Evolutionary conservation across 30 jellyfish, hydroid and myxozoan species (phyloP), one percentile per base, ranked within the genome.

Genomic region (Aurelia aurita): DNA sequence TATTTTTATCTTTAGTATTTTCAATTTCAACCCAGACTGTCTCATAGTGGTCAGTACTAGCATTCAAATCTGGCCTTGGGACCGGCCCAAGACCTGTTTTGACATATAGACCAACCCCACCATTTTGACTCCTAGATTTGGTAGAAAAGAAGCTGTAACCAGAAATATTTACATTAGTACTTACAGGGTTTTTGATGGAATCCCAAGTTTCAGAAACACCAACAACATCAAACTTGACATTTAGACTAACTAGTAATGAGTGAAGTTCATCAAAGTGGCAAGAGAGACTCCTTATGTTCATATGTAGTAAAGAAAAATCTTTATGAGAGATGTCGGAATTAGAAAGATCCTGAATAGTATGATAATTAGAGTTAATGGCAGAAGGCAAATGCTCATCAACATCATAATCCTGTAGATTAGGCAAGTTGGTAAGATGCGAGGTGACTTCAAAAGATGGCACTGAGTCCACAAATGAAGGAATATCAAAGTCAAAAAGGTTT

Each of bases 381-480:
- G 58, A 14, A 67, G 79, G 79, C 67, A 67, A 67, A 67, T 67
- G 79, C 79, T 29, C 79, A 35, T 67, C 79, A 67, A n/a, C n/a
- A n/a, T n/a, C n/a, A n/a, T n/a, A n/a, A n/a, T n/a, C n/a, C n/a
- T n/a, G n/a, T n/a, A n/a, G n/a, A n/a, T n/a, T n/a, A n/a, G n/a
- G n/a, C n/a, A n/a, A n/a, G n/a, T n/a, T n/a, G n/a, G n/a, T n/a
- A n/a, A n/a, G n/a, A n/a, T n/a, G n/a, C n/a, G n/a, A n/a, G n/a
- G n/a, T n/a, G n/a, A n/a, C n/a, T n/a, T 70, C 68, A 70, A 70
- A 29, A 27, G 83, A 70, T 70, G 69, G 83, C 79, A 66, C 79
- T 66, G 79, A 66, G 79, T 9, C 83, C 68, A 70, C 83, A 70
- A 35, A 47, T 47, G 83, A 70, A 70, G 71, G 83, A 70, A 70